Conservation (phyloP, 2,888 invertebrate species). For the Lampropteryx suffumata region DNA sequence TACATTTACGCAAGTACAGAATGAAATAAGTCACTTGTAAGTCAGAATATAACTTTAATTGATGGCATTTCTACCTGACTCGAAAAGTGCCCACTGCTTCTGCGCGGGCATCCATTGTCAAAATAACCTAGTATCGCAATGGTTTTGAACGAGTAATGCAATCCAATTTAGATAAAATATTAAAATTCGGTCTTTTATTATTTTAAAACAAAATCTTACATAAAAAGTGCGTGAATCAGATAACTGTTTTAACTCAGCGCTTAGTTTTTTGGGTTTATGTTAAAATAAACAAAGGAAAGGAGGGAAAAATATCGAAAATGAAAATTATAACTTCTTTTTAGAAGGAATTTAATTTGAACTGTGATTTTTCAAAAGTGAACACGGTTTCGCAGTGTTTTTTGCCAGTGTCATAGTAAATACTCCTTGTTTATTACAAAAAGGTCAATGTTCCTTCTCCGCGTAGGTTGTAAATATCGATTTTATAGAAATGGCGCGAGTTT, state of each 20-base stretch:
- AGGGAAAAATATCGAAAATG: constrained; percentile 17
- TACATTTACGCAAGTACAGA: constrained; percentile 23
- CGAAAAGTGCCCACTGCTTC: constrained; percentile 50
- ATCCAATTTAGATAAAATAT: constrained; percentile 23
- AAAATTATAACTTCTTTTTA: constrained; percentile 3
- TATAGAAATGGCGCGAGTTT: constrained; percentile 61
- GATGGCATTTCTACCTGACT: constrained; percentile 49
- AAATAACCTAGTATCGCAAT: constrained; percentile 66
- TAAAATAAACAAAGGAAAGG: constrained; percentile 25
- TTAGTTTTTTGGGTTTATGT: constrained; percentile 6
- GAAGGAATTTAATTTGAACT: constrained; percentile 16
- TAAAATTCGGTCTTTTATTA: constrained; percentile 12
- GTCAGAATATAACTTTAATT: constrained; percentile 35
- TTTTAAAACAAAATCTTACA: not conserved
- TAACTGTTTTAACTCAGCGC: not conserved
- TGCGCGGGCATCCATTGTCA: constrained; percentile 71
- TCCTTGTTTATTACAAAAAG: constrained; percentile 43
- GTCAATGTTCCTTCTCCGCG: constrained; percentile 61
- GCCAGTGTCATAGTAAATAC: constrained; percentile 21
- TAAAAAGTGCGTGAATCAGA: not conserved
- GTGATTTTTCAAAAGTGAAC: not conserved
- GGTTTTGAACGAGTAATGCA: constrained; percentile 44
- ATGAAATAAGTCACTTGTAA: constrained; percentile 49
- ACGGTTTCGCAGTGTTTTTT: constrained; percentile 8
- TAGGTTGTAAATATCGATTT: constrained; percentile 71